Evolutionary conservation across 2,888 invertebrate species (phyloP).

Genomic region (Oscheius myriophilus): DNA sequence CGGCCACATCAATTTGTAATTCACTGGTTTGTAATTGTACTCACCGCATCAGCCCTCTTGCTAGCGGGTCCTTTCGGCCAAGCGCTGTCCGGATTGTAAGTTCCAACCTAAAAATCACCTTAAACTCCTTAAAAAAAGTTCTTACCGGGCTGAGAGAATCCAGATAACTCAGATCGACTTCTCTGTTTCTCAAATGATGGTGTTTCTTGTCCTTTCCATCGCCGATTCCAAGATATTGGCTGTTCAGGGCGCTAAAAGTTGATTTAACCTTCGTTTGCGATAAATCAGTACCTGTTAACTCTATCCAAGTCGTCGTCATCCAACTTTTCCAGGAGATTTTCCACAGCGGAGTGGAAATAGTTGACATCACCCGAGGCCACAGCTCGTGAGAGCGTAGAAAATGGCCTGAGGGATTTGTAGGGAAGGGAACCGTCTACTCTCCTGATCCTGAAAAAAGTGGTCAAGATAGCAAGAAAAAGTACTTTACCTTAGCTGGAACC

Average conservation of each 20-base stretch:
- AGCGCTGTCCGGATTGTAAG: slow-evolving; percentile 51
- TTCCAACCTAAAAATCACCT: slow-evolving; percentile 36
- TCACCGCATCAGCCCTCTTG: slow-evolving; percentile 54
- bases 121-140: neutral
- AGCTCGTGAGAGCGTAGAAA: slow-evolving; percentile 70
- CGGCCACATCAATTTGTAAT: too few species aligned
- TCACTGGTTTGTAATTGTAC: too few species aligned
- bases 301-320: slow-evolving; percentile 50
- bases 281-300: slow-evolving; percentile 34
- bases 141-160: neutral
- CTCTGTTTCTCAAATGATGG: slow-evolving; percentile 4
- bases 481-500: slow-evolving; percentile 16
- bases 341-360: slow-evolving; percentile 19
- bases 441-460: slow-evolving; percentile 14
- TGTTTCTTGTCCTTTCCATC: slow-evolving; percentile 16
- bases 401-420: slow-evolving; percentile 68
- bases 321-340: slow-evolving; percentile 27
- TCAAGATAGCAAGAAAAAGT: neutral
- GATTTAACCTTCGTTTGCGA: neutral
- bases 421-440: slow-evolving; percentile 44
- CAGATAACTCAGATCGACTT: slow-evolving; percentile 29
- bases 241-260: slow-evolving; percentile 7
- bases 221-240: slow-evolving; percentile 5
- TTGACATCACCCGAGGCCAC: neutral
- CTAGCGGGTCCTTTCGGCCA: slow-evolving; percentile 47